phyloP scores from a whole-genome alignment of 1,140 invertebrate genomes.

The Dryas iulia region DNA sequence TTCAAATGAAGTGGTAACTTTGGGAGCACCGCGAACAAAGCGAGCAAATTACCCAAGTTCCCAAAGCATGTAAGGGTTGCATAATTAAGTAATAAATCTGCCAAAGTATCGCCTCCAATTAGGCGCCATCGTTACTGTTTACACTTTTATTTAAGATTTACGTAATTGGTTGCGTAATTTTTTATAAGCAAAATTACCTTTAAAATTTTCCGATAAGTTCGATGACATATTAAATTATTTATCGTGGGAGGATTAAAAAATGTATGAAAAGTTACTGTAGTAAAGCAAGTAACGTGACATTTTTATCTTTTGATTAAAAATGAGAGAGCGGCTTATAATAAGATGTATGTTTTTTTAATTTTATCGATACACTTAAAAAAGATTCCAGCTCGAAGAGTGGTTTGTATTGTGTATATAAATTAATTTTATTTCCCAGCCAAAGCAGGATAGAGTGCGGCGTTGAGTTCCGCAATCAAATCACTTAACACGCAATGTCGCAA shows the following conservation, averaged over 20 bases:
- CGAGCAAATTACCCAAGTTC: conserved; percentile 36
- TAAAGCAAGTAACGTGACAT: not conserved
- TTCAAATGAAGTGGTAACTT: conserved; percentile 36
- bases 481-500: too few relatives aligned
- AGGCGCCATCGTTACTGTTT: conserved; percentile 29
- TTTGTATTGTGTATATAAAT: too few relatives aligned
- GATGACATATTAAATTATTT: not conserved
- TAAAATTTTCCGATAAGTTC: not conserved
- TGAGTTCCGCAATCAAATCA: too few relatives aligned
- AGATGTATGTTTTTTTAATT: not conserved
- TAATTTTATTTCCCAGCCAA: too few relatives aligned
- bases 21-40: conserved; percentile 37
- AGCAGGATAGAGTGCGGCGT: too few relatives aligned
- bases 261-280: not conserved
- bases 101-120: conserved; percentile 41
- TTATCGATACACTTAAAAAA: not conserved
- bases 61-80: conserved; percentile 37
- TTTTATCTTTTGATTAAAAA: not conserved
- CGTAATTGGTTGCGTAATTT: not conserved
- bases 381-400: too few relatives aligned
- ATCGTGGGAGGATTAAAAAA: not conserved
- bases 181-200: not conserved
- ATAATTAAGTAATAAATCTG: conserved; percentile 45
- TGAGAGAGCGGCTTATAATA: not conserved
- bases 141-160: conserved; percentile 20